A percentile compares a stretch with the other conserved stretches of the same genome.
These are phyloP conservation scores for Drosophila mimica DNA, from an alignment of 2,888 invertebrate genomes.

Conservation along the genomic window DNA sequence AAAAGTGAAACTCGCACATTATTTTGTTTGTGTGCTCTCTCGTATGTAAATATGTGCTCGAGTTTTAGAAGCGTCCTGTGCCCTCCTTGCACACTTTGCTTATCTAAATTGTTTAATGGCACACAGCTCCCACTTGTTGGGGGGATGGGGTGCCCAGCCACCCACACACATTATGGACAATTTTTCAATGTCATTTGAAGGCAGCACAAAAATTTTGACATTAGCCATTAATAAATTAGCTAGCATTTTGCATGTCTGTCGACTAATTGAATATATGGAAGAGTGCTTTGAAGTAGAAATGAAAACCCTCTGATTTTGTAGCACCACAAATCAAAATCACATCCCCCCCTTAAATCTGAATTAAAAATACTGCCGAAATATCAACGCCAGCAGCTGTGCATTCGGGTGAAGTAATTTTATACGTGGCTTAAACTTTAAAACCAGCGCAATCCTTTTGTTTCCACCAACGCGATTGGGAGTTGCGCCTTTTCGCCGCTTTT, in stretches of 20 bases:
- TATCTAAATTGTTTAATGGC: constrained; percentile 73
- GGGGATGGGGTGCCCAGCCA: constrained; percentile 40
- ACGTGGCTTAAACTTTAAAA: constrained; percentile 67
- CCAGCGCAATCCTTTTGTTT: constrained; percentile 67
- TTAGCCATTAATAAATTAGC: constrained; percentile 74
- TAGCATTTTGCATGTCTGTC: constrained; percentile 45
- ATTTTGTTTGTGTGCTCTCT: constrained; percentile 13
- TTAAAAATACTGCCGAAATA: constrained; percentile 52
- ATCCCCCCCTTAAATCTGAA: constrained; percentile 39
- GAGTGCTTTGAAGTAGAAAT: constrained; percentile 47
- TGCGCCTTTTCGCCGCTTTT: constrained; percentile 65
- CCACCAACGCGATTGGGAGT: constrained; percentile 36
- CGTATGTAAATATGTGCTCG: constrained; percentile 28
- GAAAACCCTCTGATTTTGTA: constrained; percentile 27
- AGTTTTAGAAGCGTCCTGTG: constrained; percentile 31
- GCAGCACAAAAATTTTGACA: constrained; percentile 65
- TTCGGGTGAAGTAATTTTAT: constrained; percentile 63
- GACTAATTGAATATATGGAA: constrained; percentile 65
- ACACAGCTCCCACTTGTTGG: constrained; percentile 42
- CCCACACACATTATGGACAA: constrained; percentile 45
- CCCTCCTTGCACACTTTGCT: constrained; percentile 58
- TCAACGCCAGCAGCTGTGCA: constrained; percentile 57
- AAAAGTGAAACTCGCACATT: constrained; percentile 28
- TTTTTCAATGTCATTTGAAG: constrained; percentile 73
- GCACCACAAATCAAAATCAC: constrained; percentile 62